Evolutionary conservation across 2,797 vertebrate species (phyloP), one percentile per base, ranked within the genome.

Genomic region (Limosa lapponica): DNA sequence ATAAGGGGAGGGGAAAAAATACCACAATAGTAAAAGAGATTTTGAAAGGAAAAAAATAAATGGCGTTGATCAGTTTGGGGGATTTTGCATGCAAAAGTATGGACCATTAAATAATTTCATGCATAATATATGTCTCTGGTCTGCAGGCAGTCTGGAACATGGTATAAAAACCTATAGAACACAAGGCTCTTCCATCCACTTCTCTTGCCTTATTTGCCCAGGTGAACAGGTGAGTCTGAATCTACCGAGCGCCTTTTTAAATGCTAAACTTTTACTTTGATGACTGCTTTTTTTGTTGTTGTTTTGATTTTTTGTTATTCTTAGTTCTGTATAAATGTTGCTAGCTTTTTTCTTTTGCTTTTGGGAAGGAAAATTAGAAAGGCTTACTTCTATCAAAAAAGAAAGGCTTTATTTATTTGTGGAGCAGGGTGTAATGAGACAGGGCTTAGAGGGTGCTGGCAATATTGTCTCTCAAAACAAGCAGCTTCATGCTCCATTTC

Each of bases 221-320:
- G 83, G 82, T 84, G 88, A 93, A 59, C 64, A 91, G 90, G 93
- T 94, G 79, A 86, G 92, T 93, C 84, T 82, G 80, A 90, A 34
- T 28, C 48, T 86, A 25, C 8, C 13, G 39, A 2, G 16, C 17
- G 41, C 39, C 80, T 89, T 90, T 93, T 94, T 75, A 91, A 92
- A 94, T 93, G 90, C 77, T 93, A 89, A 95, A 67, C 15, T 79
- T 7, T 16, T 22, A 28, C 77, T 90, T 94, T 95, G 93, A 94
- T 71, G 71, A 17, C 24, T 78, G 36, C 13, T 89, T 58, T 69
- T 64, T 7, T 64, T 16, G 4, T 12, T 46, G 2, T 23, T 32
- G 4, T 39, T 41, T 13, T 8, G 10, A 2, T 32, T n/a, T 5
- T 72, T 74, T 61, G 27, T 73, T 78, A 28, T 65, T 84, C 51